Conservation (phyloP, 2,113 vertebrate species). For the Leucopternis melanops region DNA sequence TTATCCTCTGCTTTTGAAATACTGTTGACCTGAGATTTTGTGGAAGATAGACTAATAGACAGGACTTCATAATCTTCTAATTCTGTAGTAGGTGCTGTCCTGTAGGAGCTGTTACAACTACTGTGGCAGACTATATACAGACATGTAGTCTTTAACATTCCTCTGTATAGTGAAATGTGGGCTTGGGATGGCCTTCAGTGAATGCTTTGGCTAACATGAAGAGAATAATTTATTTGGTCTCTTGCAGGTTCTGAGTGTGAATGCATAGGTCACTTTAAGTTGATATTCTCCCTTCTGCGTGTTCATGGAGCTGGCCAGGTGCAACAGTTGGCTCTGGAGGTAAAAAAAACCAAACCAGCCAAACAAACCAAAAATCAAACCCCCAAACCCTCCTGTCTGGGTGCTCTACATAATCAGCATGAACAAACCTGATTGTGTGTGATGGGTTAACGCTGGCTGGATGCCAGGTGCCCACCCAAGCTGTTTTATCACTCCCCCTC, state of each 20-base stretch:
- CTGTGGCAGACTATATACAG: not conserved
- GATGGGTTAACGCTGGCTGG: too few species aligned
- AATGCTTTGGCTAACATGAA: not conserved
- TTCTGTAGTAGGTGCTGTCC: not conserved
- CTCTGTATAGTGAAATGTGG: not conserved
- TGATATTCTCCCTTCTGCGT: constrained; percentile 94
- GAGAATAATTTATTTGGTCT: not conserved
- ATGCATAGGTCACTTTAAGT: constrained; percentile 96
- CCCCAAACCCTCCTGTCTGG: too few species aligned
- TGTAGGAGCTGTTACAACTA: not conserved
- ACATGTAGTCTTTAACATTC: not conserved
- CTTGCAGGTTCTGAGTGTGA: constrained; percentile 90
- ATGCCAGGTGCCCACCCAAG: too few species aligned
- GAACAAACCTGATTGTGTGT: not conserved
- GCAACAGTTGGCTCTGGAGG: constrained; percentile 96
- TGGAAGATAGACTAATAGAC: not conserved
- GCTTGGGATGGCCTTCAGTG: not conserved
- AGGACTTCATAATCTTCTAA: not conserved
- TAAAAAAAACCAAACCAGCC: constrained; percentile 24
- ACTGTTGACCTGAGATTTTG: not conserved
- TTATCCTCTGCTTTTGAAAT: not conserved
- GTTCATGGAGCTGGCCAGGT: constrained; percentile 96
- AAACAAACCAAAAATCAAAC: too few species aligned
- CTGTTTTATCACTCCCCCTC: too few species aligned
- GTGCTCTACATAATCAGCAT: not conserved